These are phyloP conservation scores for Nipponia nippon DNA, from an alignment of 2,113 vertebrate genomes.

Conservation along the genomic window DNA sequence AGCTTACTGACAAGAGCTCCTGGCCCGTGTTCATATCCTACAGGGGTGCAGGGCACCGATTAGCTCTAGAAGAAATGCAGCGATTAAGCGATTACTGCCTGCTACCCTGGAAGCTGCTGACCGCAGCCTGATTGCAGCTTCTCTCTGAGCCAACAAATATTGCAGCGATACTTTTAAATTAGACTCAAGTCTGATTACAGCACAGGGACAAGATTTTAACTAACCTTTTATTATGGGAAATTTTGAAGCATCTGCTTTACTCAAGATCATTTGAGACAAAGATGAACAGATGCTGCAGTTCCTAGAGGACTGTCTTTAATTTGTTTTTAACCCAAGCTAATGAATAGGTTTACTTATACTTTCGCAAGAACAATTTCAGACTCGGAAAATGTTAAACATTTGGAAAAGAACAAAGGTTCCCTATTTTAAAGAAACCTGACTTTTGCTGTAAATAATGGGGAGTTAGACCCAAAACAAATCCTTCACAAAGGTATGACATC, in stretches of 20 bases:
- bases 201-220: neutral
- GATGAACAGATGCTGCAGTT: conserved; percentile 36
- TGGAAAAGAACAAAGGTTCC: neutral
- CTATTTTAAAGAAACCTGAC: neutral
- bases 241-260: conserved; percentile 4
- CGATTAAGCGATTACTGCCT: neutral
- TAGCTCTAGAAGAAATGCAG: neutral
- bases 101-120: neutral
- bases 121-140: neutral
- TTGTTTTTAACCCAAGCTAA: conserved; percentile 14
- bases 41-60: neutral
- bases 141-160: neutral
- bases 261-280: conserved; percentile 37
- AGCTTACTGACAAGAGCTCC: neutral
- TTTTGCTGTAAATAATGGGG: neutral
- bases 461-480: neutral
- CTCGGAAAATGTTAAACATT: neutral
- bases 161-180: neutral
- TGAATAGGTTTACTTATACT: neutral
- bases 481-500: neutral
- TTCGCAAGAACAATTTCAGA: neutral
- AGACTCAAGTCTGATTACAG: neutral
- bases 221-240: conserved; percentile 19
- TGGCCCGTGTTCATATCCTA: neutral
- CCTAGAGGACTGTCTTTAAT: conserved; percentile 22